These are phyloP conservation scores for Ptychodera flava DNA, from an alignment of 35 echinoderm and acorn worm species.

Conservation along the genomic window DNA sequence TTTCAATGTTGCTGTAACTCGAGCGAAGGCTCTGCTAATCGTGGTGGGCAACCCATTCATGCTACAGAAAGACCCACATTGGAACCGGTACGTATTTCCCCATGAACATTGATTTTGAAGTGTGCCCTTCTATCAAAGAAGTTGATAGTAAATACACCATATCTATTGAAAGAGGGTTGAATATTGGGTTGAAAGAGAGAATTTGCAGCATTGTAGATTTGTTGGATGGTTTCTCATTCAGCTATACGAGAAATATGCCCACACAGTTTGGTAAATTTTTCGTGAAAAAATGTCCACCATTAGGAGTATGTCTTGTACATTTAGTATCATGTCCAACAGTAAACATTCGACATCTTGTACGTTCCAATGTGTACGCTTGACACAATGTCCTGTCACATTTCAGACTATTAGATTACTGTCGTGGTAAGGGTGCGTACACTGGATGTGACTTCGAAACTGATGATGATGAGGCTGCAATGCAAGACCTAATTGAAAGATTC, in stretches of 20 bases:
- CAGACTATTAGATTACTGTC: background rate
- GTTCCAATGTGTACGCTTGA: background rate
- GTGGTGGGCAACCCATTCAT: slow-evolving; percentile 82
- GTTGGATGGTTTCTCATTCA: too few species aligned
- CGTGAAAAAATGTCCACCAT: background rate
- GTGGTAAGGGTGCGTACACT: background rate
- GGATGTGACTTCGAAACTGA: background rate
- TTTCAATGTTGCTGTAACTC: slow-evolving; percentile 81
- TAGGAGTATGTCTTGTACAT: background rate
- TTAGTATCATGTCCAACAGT: slow-evolving; percentile 2
- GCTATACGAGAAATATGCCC: too few species aligned
- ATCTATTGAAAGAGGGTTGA: background rate
- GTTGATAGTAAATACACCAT: background rate
- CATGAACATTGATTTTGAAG: background rate
- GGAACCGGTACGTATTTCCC: slow-evolving; percentile 46
- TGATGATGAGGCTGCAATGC: background rate
- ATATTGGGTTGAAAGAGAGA: too few species aligned
- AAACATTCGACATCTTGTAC: background rate
- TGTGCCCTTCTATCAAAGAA: background rate
- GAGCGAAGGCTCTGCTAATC: slow-evolving; percentile 76
- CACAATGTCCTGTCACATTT: background rate
- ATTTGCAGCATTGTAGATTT: too few species aligned
- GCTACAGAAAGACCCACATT: slow-evolving; percentile 84
- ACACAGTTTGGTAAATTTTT: background rate
- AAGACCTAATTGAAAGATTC: background rate